phyloP scores from a whole-genome alignment of 2,113 vertebrate species.

The Aleadryas rufinucha region DNA sequence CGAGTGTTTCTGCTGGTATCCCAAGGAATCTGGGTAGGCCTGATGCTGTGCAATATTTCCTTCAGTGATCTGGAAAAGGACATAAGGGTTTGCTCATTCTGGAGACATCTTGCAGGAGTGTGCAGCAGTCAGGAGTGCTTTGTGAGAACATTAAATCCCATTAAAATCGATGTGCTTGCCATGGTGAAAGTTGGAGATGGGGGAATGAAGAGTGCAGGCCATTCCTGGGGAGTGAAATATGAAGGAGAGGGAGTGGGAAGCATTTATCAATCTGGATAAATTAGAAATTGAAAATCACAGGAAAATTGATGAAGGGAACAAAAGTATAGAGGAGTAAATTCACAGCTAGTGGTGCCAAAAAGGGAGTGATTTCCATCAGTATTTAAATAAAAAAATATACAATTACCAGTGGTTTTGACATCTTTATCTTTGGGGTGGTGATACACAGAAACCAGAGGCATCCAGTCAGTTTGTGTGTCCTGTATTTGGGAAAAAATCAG shows the following conservation, averaged over 20 bases:
- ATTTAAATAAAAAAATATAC: neutral
- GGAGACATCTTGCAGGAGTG: neutral
- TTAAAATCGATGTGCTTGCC: neutral
- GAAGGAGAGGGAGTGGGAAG: neutral
- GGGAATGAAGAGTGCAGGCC: neutral
- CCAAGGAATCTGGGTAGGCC: neutral
- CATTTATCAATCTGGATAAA: neutral
- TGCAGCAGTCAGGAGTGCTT: neutral
- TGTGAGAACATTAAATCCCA: neutral
- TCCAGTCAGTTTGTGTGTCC: neutral
- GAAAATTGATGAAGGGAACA: neutral
- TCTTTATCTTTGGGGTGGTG: neutral
- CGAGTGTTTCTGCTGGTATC: accelerated
- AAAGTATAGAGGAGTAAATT: neutral
- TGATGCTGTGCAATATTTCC: neutral
- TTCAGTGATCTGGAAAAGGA: neutral
- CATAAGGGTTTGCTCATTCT: neutral
- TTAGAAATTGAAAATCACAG: neutral
- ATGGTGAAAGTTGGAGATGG: neutral
- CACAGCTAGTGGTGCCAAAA: neutral
- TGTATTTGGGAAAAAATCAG: neutral
- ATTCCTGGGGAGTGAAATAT: neutral
- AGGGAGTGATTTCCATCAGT: neutral
- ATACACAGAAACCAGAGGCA: neutral
- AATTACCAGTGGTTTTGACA: neutral